Percentiles rank a stretch among this genome's conserved stretches.
These are phyloP conservation scores for Corythoichthys haematopterus DNA, from an alignment of 2,113 vertebrate genomes.

Conservation along the genomic window DNA sequence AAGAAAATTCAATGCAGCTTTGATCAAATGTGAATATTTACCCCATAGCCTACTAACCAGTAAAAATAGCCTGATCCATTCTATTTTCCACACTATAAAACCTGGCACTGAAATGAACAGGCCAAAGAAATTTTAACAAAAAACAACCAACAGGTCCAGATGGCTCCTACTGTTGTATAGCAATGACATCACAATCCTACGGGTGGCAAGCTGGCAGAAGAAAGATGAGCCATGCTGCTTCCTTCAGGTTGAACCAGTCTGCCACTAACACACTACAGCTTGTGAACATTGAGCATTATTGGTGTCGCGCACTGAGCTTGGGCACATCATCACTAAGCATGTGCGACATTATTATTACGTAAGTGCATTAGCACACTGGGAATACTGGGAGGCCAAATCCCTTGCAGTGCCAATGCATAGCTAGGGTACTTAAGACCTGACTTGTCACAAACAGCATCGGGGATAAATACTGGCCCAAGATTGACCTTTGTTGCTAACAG, in stretches of 20 bases:
- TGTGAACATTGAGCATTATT: conserved; percentile 15
- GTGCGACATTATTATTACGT: conserved; percentile 19
- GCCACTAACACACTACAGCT: conserved; percentile 15
- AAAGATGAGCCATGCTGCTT: conserved; percentile 42
- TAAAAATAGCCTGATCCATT: background rate
- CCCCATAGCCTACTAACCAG: background rate
- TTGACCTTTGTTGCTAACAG: background rate
- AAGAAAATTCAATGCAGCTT: background rate
- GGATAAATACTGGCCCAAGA: conserved; percentile 28
- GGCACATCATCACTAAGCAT: background rate
- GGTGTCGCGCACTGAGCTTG: conserved; percentile 5
- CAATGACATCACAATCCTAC: conserved; percentile 42
- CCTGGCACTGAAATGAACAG: background rate
- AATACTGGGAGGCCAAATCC: conserved; percentile 32
- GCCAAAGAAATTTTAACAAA: conserved; percentile 5
- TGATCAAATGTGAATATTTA: background rate
- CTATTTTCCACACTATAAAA: background rate
- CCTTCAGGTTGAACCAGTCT: conserved; percentile 23
- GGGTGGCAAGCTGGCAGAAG: conserved; percentile 47
- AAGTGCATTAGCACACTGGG: conserved; percentile 47
- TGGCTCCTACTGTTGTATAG: conserved; percentile 60
- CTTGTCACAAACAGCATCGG: conserved; percentile 48
- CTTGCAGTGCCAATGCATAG: conserved; percentile 10
- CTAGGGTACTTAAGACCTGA: conserved; percentile 50
- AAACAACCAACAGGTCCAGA: conserved; percentile 62